Percentiles rank a stretch among this genome's conserved stretches.
phyloP scores from a whole-genome alignment of 2,797 vertebrate species.

The Tauraco hartlaubi region DNA sequence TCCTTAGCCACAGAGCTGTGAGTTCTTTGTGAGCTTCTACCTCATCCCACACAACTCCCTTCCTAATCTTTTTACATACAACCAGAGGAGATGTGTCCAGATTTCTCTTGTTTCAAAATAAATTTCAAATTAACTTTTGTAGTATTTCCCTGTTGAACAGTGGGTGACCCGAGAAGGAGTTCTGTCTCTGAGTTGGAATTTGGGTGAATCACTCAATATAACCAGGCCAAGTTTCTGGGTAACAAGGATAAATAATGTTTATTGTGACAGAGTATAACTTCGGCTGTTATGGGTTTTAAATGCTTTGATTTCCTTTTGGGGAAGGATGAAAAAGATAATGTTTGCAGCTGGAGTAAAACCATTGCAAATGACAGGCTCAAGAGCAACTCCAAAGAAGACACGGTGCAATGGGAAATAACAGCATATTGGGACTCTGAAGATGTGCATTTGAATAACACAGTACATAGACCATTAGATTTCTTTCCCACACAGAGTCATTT shows the following conservation, averaged over 20 bases:
- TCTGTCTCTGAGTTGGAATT: neutral
- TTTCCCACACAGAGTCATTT: neutral
- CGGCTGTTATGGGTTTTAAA: neutral
- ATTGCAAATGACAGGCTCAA: neutral
- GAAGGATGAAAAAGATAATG: slow-evolving; percentile 9
- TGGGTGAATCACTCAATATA: neutral
- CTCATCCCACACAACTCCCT: neutral
- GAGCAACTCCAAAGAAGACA: neutral
- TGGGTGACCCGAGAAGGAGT: neutral
- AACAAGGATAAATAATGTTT: neutral
- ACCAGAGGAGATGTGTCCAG: neutral
- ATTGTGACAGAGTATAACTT: neutral
- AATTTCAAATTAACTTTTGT: neutral
- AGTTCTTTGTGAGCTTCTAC: neutral
- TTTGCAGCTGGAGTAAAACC: slow-evolving; percentile 24
- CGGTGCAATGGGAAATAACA: neutral
- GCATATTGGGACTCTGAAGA: neutral
- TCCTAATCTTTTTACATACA: neutral
- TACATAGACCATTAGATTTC: neutral
- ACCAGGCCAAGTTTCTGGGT: neutral
- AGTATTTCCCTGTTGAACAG: neutral
- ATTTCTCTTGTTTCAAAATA: neutral
- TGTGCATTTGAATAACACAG: neutral
- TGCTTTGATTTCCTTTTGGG: neutral
- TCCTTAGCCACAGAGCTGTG: neutral